Base-by-base conservation (phyloP, 2,113 vertebrate species). In the Nettapus auritus region DNA sequence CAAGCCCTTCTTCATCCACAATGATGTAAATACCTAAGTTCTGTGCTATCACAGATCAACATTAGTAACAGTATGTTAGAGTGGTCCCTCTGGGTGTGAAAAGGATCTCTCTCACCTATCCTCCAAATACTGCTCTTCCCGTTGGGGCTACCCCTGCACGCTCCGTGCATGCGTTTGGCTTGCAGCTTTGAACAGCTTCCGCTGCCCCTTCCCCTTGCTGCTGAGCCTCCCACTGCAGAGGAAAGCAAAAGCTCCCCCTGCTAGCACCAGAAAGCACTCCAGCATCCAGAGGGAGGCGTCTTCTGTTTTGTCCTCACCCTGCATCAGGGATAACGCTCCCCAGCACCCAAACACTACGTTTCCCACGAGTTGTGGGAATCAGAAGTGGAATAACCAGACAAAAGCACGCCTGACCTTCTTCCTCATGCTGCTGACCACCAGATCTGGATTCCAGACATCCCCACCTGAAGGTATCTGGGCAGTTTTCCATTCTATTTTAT, bases 351-450 rank as follows among this genome's bases (percentile, higher is more conserved):
- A 42, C 13, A 0, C 8, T 6, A 3, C n/a, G n/a, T n/a, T n/a
- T n/a, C n/a, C n/a, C n/a, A n/a, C n/a, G n/a, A n/a, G n/a, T 11
- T 0, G 1, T 2, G 3, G 40, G 50, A 40, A 62, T 28, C 67
- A 50, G 40, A 3, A 8, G 74, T 6, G 13, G n/a, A 31, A 57
- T 5, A 20, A 57, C 5, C 8, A 59, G 29, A 29, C 4, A 3
- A 31, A 25, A 40, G 19, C 86, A 66, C 57, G 42, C 8, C 34
- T 5, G 18, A 26, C 3, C n/a, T 12, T 20, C 18, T 20, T 11
- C 17, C 17, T 36, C 34, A 7, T 13, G 1, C 34, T 11, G 44
- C 42, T 59, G 31, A 29, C 21, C 25, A 5, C 22, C 44, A 33
- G 26, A 19, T 3, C 33, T 42, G 31, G 13, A 31, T 22, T 14